phyloP scores from a whole-genome alignment of 2,797 vertebrate species.

The Galago senegalensis region DNA sequence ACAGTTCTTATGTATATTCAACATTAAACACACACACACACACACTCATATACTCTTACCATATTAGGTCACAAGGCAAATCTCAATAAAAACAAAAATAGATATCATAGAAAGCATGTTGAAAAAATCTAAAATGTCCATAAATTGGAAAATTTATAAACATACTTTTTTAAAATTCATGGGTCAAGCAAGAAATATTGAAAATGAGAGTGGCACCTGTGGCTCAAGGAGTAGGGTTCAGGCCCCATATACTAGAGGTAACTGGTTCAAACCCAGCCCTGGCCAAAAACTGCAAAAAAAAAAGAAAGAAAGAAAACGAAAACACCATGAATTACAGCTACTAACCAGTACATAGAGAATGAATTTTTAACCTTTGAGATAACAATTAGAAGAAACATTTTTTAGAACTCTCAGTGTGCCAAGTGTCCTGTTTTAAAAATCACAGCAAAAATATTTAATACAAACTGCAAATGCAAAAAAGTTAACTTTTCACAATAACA shows the following conservation, averaged over 20 bases:
- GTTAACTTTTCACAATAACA: not conserved
- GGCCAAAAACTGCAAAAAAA: too few species aligned
- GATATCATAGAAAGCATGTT: not conserved
- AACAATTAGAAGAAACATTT: not conserved
- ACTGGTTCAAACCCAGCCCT: too few species aligned
- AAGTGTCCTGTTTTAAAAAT: not conserved
- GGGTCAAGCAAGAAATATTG: not conserved
- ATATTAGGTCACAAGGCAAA: not conserved
- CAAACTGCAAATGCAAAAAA: not conserved
- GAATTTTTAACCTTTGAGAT: slow-evolving; percentile 1
- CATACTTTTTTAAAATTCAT: not conserved
- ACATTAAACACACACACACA: not conserved
- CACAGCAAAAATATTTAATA: not conserved
- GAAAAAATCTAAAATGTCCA: not conserved
- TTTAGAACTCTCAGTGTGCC: not conserved
- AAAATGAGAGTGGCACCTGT: slow-evolving; percentile 13
- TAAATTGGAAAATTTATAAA: slow-evolving; percentile 11
- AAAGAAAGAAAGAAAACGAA: not conserved
- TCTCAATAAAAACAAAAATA: not conserved
- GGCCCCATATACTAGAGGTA: too few species aligned
- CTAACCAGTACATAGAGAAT: not conserved
- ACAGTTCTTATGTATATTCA: not conserved
- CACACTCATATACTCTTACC: not conserved
- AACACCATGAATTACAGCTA: not conserved
- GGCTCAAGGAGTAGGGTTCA: too few species aligned